Evolutionary conservation across 2,888 invertebrate genomes (phyloP), one percentile per base, ranked within the genome.

Genomic region (Mactromeris polynyma): DNA sequence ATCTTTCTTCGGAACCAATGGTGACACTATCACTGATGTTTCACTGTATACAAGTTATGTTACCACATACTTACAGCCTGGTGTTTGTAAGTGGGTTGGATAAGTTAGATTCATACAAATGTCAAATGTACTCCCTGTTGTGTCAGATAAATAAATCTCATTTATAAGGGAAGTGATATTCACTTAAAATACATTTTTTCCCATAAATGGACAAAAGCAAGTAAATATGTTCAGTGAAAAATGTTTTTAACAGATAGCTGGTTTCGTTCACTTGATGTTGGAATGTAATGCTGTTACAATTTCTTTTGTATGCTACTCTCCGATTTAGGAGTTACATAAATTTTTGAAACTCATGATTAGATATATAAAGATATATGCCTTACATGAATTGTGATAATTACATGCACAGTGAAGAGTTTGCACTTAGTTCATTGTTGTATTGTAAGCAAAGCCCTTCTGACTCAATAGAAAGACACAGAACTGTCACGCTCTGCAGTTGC

Each of bases 121-220:
- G 73, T 73, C 73, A 73, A 33, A 73, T 73, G n/a, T 73, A 33
- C 73, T 73, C 73, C 73, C 73, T 19, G 19, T 73, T 4, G 73
- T 36, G 73, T 73, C 36, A 73, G 11, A 73, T 73, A 36, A 31
- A 36, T 73, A 73, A 73, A 73, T 73, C 73, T 73, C 73, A 73
- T 73, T 73, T 73, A 73, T 73, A 73, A 33, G 33, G 33, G 17
- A 73, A 73, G 73, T 73, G 73, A 73, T 73, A 73, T 73, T 36
- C 73, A 73, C 73, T 73, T 73, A 73, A 36, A 73, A 73, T 33
- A 33, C 73, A 36, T 73, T 36, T 73, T 58, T 33, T 73, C n/a
- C 73, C 73, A 36, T 36, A 73, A 36, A 73, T 73, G 73, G 73
- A 73, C 73, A 73, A 73, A 73, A 73, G 58, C 73, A 31, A 73